Evolutionary conservation across 2,888 invertebrate species (phyloP), one percentile per base, ranked within the genome.

Genomic region (Flabesymbios commensalis): DNA sequence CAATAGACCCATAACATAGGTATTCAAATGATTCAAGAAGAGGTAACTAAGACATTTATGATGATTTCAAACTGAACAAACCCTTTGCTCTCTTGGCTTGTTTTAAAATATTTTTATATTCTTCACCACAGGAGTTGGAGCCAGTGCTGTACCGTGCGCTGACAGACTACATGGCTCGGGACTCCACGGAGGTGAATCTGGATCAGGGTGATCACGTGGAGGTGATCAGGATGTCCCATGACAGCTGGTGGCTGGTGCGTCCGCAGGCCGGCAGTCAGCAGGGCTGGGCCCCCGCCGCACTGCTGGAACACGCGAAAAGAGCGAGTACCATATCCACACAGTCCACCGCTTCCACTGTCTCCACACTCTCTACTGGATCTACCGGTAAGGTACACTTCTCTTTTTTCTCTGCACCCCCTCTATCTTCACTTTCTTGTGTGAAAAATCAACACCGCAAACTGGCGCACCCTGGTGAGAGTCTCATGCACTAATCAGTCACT

Each of bases 191-290:
- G 85, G 90, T 95, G 70, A 90, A 51, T 2, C 88, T 95, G 86
- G 88, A 88, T 63, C 94, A 94, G 85, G 94, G 94, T 26, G 94
- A 95, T 84, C 87, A 88, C 74, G 89, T 95, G 72, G 93, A 94
- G 81, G 87, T 95, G 72, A 87, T 94, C 72, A 93, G 94, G 84
- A 90, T 93, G 73, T 94, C 94, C 80, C 93, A 92, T 85, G 93
- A 93, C 72, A 94, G 95, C 72, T 95, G 95, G 95, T 95, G 94
- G 94, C 94, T 92, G 86, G 92, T 94, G 79, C 90, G 91, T 77
- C 90, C 91, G 77, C 84, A 83, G 84, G 66, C 71, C n/a, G 75
- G 75, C 22, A 70, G 74, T 39, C 84, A 93, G 84, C 77, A 78
- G 57, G 94, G 94, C 72, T 96, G 95, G 95, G 94, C 93, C 63